Base-by-base conservation (phyloP, 2,113 vertebrate species). In the Beaufortia kweichowensis region DNA sequence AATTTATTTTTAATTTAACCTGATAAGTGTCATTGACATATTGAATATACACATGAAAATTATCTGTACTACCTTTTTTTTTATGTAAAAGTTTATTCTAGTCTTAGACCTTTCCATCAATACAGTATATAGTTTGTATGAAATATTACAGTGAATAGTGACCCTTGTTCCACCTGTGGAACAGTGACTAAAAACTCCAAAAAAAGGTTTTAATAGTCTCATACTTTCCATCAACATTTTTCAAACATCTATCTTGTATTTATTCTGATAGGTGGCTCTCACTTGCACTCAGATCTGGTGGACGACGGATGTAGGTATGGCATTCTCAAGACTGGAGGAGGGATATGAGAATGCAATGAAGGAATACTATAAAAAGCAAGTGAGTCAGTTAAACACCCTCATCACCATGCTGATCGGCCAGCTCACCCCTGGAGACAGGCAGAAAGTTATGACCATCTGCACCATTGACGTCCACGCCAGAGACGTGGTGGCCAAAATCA, bases 361-460 rank as follows among this genome's bases (percentile, higher is more conserved):
- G 84, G 96, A 99, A 1, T 98, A 94, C 83, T 91, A 94, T 78
- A 98, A 90, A 89, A 98, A 98, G 73, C 96, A 99, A 86, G 95
- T 98, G 85, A 83, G 86, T 67, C 97, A 98, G 87, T 93, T 99
- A 78, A 97, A 95, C 87, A 93, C 91, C 0, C 96, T 98, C 0
- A 95, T 99, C 85, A 93, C 91, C 17, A 91, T 98, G 95, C 91
- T 99, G 77, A 85, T 95, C 2, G 96, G 97, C 2, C 92, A 93
- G 79, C 96, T 99, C 24, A 95, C 95, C 5, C 88, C 89, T 2
- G 96, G 95, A 0, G 93, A 98, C 83, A 88, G 96, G 33, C 97
- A 98, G 90, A 99, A 98, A 77, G 90, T 98, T 84, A 99, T 96
- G 97, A 98, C 97, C 84, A 91, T 99, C 83, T 98, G 97, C 79